These are phyloP conservation scores for Balanococcus diminutus DNA, from an alignment of 2,888 invertebrate species.

Conservation along the genomic window DNA sequence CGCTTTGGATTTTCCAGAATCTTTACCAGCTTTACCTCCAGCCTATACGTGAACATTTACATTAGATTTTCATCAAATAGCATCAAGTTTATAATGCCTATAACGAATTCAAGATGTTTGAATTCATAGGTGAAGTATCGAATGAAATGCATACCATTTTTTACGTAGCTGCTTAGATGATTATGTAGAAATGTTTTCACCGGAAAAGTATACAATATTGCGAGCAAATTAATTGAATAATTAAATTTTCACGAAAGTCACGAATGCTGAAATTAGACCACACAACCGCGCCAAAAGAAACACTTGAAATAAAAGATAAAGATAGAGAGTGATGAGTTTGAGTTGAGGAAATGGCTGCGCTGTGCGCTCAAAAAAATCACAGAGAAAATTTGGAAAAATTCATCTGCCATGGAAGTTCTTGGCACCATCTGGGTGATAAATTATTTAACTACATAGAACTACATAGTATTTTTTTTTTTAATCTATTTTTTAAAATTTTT, in stretches of 20 bases:
- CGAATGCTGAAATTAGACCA: background rate
- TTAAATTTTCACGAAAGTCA: background rate
- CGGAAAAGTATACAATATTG: background rate
- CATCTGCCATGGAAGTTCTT: too few species aligned
- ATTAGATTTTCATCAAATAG: background rate
- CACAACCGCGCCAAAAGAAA: constrained; percentile 1
- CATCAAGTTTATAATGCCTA: background rate
- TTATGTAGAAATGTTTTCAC: background rate
- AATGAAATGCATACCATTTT: background rate
- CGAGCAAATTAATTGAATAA: background rate
- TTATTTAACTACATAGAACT: too few species aligned
- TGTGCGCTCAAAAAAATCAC: background rate
- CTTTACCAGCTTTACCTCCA: constrained; percentile 99
- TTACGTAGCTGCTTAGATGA: background rate
- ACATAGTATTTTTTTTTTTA: too few species aligned
- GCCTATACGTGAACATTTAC: constrained; percentile 69
- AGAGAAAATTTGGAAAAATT: too few species aligned
- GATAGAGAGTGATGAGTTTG: background rate
- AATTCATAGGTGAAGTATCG: background rate
- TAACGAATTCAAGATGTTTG: background rate
- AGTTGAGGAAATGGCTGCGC: background rate
- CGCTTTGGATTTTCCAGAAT: constrained; percentile 98
- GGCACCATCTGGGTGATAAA: too few species aligned
- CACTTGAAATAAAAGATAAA: background rate
- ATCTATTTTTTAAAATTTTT: too few species aligned